Percentiles rank a stretch among this genome's conserved stretches.
Evolutionary conservation across 2,888 invertebrate species (phyloP).

Genomic region (Caenorhabditis sp.): DNA sequence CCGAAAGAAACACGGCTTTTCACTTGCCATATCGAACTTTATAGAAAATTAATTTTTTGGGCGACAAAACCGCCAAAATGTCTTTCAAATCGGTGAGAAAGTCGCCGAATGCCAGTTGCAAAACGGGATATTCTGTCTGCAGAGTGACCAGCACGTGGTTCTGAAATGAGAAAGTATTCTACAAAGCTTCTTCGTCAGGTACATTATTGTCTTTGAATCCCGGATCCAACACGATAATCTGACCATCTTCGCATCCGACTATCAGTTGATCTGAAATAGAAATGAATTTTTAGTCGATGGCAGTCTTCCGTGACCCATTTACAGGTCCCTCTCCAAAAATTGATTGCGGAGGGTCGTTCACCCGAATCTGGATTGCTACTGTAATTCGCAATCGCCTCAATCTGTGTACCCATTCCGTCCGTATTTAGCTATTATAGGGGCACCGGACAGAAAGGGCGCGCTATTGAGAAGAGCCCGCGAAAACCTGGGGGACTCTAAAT

Average conservation of each 20-base stretch:
- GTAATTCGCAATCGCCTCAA: too few relatives aligned
- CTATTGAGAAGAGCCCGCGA: too few relatives aligned
- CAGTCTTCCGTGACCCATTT: too few relatives aligned
- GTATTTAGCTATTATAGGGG: too few relatives aligned
- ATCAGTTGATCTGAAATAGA: constrained; percentile 53
- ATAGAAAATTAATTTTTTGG: constrained; percentile 34
- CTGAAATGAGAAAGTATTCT: background rate
- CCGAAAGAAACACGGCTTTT: background rate
- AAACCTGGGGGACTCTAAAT: too few relatives aligned
- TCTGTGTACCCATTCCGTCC: too few relatives aligned
- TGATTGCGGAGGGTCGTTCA: too few relatives aligned
- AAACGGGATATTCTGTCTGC: constrained; percentile 46
- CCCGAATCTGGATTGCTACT: too few relatives aligned
- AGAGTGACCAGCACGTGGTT: constrained; percentile 16
- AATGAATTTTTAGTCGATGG: background rate
- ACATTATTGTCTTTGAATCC: constrained; percentile 22
- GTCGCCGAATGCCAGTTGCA: constrained; percentile 41
- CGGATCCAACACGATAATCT: constrained; percentile 59
- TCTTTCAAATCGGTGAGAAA: constrained; percentile 30
- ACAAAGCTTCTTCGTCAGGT: background rate
- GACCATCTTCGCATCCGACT: constrained; percentile 60
- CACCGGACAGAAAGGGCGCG: too few relatives aligned
- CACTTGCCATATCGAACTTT: constrained; percentile 29
- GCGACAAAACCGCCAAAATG: constrained; percentile 43
- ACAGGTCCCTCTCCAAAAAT: too few relatives aligned